phyloP scores from a whole-genome alignment of 92 coral and sea anemone genomes.

The Phymanthus crucifer region DNA sequence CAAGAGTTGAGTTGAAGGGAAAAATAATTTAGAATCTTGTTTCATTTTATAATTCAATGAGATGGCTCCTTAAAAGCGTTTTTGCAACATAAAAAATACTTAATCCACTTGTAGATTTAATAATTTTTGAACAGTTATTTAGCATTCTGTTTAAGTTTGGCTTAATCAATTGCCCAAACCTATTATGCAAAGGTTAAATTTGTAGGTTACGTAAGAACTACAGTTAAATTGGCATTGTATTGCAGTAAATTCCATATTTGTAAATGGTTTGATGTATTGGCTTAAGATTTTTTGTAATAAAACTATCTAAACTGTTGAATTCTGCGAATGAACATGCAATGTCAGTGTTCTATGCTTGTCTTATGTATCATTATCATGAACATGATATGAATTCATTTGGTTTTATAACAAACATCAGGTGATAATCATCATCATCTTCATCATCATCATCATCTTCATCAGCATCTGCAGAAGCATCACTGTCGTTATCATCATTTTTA shows the following conservation, averaged over 20 bases:
- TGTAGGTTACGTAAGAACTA: neutral
- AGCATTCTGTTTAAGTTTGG: neutral
- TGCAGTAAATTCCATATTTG: neutral
- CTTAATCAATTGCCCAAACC: neutral
- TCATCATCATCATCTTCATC: neutral
- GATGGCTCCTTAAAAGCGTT: too few relatives aligned
- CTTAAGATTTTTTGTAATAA: neutral
- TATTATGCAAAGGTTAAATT: neutral
- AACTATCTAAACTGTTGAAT: neutral
- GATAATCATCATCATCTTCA: neutral
- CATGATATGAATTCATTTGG: neutral
- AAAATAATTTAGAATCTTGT: too few relatives aligned
- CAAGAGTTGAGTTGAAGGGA: too few relatives aligned
- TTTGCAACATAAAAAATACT: too few relatives aligned
- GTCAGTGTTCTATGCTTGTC: neutral
- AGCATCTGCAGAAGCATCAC: neutral
- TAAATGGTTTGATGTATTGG: neutral
- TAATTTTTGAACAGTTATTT: too few relatives aligned
- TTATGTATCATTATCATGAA: neutral
- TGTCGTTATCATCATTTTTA: neutral
- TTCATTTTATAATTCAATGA: too few relatives aligned
- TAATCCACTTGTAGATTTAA: too few relatives aligned
- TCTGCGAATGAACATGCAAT: neutral
- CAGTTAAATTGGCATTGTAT: neutral
- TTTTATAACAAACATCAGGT: neutral